Percentiles rank a stretch among this genome's conserved stretches.
Conservation (phyloP, 2,113 vertebrate genomes). For the Monarcha castaneiventris region DNA sequence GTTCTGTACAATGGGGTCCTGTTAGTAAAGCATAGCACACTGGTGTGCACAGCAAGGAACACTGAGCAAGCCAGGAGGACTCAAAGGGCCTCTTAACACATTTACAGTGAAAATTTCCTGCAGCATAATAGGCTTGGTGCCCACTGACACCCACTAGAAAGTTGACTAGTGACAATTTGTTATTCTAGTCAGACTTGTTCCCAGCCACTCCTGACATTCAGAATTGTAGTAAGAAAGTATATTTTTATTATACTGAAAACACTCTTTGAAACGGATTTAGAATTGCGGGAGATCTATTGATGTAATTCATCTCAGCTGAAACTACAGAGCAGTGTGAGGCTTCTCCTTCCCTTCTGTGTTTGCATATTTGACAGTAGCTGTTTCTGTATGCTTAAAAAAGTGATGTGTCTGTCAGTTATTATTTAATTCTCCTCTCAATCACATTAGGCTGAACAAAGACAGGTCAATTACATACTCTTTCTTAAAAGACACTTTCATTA, state of each 20-base stretch:
- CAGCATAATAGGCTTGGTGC: conserved; percentile 42
- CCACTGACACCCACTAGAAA: conserved; percentile 36
- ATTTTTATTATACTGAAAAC: conserved; percentile 35
- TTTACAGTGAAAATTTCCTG: conserved; percentile 29
- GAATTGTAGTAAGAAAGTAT: conserved; percentile 2
- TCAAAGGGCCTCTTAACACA: conserved; percentile 18
- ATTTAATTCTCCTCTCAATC: conserved; percentile 45
- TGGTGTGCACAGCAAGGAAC: neutral
- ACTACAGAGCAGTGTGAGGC: neutral
- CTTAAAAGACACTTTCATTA: conserved; percentile 25
- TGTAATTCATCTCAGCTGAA: conserved; percentile 6
- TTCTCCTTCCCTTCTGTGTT: neutral
- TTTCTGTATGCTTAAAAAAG: conserved; percentile 5
- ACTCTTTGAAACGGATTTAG: neutral
- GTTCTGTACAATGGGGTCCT: neutral
- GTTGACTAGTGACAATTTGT: conserved; percentile 45
- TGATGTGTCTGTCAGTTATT: conserved; percentile 15
- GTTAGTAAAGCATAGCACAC: neutral
- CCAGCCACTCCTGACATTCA: conserved; percentile 4
- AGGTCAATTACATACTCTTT: conserved; percentile 33
- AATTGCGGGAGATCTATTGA: conserved; percentile 10
- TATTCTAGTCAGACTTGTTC: conserved; percentile 45
- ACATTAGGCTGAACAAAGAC: conserved; percentile 41
- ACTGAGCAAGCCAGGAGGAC: neutral
- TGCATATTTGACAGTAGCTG: conserved; percentile 40